Conservation (phyloP, 1,140 invertebrate species). For the Pogonus chalceus region DNA sequence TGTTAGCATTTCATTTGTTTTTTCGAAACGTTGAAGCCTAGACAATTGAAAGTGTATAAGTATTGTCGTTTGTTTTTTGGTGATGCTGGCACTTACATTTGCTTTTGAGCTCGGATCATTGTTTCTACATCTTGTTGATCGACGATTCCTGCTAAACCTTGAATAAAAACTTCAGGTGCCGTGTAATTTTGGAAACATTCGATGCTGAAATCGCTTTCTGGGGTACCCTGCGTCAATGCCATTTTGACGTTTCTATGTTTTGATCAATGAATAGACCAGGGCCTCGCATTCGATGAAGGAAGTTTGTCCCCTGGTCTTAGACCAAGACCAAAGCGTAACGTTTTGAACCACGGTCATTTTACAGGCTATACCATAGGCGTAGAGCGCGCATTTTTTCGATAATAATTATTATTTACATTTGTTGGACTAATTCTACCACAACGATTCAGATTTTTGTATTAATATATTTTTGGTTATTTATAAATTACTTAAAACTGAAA, state of each 20-base stretch:
- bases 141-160: slow-evolving; percentile 79
- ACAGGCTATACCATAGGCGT: too few species aligned
- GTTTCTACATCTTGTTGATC: slow-evolving; percentile 84
- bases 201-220: slow-evolving; percentile 55
- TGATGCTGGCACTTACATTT: slow-evolving; percentile 57
- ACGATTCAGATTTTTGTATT: too few species aligned
- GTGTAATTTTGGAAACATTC: slow-evolving; percentile 85
- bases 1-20: slow-evolving; percentile 94
- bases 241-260: slow-evolving; percentile 14
- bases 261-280: neutral
- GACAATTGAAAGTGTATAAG: slow-evolving; percentile 19
- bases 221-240: slow-evolving; percentile 40
- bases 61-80: slow-evolving; percentile 7
- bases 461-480: too few species aligned
- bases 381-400: too few species aligned
- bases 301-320: neutral
- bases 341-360: too few species aligned
- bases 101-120: slow-evolving; percentile 84
- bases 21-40: slow-evolving; percentile 92
- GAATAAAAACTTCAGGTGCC: slow-evolving; percentile 81
- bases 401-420: too few species aligned
- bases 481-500: too few species aligned
- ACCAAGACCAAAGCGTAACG: too few species aligned
- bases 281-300: neutral
- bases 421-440: too few species aligned